phyloP scores from a whole-genome alignment of 2,113 vertebrate genomes.

The Albula goreensis region DNA sequence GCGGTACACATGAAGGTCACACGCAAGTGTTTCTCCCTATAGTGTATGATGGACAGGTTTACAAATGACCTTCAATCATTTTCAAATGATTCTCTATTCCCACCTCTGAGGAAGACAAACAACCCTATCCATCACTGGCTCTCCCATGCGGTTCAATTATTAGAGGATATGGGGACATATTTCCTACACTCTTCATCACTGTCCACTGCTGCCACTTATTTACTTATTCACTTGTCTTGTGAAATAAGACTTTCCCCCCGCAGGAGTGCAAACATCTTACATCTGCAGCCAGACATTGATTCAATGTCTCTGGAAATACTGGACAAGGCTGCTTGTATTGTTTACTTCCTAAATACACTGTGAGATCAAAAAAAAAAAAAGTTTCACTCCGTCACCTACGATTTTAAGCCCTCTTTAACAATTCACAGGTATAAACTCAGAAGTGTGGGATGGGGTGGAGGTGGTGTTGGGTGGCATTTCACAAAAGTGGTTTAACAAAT shows the following conservation, averaged over 20 bases:
- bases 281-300: conserved; percentile 19
- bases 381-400: not conserved
- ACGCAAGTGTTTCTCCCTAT: conserved; percentile 24
- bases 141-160: conserved; percentile 33
- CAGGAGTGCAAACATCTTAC: conserved; percentile 3
- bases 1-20: conserved; percentile 31
- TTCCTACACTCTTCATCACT: conserved; percentile 29
- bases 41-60: conserved; percentile 12
- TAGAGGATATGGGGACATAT: conserved; percentile 28
- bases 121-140: conserved; percentile 30
- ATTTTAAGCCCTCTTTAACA: not conserved
- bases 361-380: not conserved
- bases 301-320: conserved; percentile 24
- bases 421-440: not conserved
- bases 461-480: too few relatives aligned
- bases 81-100: conserved; percentile 37
- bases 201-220: conserved; percentile 17
- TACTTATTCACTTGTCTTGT: not conserved
- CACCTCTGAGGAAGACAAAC: conserved; percentile 38
- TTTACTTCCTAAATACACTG: not conserved
- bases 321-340: not conserved
- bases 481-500: too few relatives aligned
- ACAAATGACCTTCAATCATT: conserved; percentile 45
- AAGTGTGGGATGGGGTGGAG: too few relatives aligned
- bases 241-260: conserved; percentile 20